Percentiles rank a stretch among this genome's conserved stretches.
These are phyloP conservation scores for Girardinichthys multiradiatus DNA, from an alignment of 2,113 vertebrate genomes.

Conservation along the genomic window DNA sequence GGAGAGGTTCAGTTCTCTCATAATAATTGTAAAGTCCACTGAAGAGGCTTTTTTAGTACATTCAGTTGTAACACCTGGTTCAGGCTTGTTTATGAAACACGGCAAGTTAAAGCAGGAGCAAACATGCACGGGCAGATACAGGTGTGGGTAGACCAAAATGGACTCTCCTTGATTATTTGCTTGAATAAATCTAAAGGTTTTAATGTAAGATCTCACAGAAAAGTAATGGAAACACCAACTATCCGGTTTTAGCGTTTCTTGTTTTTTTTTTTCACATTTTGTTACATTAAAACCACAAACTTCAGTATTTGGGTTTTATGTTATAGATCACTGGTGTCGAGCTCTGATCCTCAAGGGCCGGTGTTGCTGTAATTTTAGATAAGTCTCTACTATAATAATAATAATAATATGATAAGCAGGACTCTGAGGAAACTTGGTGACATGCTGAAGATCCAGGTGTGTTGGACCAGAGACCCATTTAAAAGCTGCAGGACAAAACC, in stretches of 20 bases:
- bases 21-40: neutral
- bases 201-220: neutral
- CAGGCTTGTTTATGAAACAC: neutral
- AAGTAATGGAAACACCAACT: neutral
- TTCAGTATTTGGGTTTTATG: too few species aligned
- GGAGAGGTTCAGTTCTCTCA: neutral
- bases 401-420: neutral
- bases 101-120: neutral
- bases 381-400: too few species aligned
- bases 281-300: too few species aligned
- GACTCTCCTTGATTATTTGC: neutral
- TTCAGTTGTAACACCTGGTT: neutral
- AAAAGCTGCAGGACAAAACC: too few species aligned
- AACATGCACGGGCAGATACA: neutral
- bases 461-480: too few species aligned
- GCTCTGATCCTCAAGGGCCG: too few species aligned
- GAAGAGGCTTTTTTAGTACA: neutral
- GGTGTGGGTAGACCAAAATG: neutral
- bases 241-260: neutral
- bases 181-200: neutral
- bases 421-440: neutral
- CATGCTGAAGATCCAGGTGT: neutral
- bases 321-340: too few species aligned
- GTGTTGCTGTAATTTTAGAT: too few species aligned
- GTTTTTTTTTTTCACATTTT: too few species aligned